Evolutionary conservation across 2,797 vertebrate species (phyloP).

Genomic region (Acanthopagrus latus): DNA sequence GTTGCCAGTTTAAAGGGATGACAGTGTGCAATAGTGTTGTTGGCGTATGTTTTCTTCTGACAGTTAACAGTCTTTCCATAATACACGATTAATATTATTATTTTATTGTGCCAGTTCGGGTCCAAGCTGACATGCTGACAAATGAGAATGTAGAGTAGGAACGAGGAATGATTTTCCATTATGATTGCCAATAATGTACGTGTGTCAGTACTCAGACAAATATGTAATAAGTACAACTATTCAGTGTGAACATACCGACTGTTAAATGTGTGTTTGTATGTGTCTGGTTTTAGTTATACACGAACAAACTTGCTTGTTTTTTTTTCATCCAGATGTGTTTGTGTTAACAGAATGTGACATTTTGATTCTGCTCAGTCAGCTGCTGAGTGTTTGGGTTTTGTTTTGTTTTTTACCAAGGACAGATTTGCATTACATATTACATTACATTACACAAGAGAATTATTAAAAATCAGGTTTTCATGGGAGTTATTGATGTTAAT

Average conservation of each 20-base stretch:
- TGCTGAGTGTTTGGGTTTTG: not conserved
- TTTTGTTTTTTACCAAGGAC: constrained; percentile 24
- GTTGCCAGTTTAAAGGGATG: constrained; percentile 32
- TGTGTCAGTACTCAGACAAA: constrained; percentile 10
- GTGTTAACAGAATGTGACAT: constrained; percentile 22
- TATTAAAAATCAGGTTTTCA: constrained; percentile 50
- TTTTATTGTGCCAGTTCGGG: constrained; percentile 33
- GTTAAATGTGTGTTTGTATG: constrained; percentile 18
- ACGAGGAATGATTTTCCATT: constrained; percentile 11
- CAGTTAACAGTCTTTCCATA: constrained; percentile 2
- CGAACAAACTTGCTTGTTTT: constrained; percentile 12
- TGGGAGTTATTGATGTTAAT: constrained; percentile 48
- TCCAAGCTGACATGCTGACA: constrained; percentile 19
- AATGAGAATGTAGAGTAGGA: constrained; percentile 37
- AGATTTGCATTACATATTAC: constrained; percentile 27
- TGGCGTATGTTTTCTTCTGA: constrained; percentile 31
- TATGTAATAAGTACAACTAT: not conserved
- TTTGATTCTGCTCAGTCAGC: constrained; percentile 41
- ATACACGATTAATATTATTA: constrained; percentile 1
- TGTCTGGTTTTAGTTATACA: constrained; percentile 6
- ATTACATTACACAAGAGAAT: constrained; percentile 27
- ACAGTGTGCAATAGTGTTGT: constrained; percentile 66
- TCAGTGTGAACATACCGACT: constrained; percentile 9
- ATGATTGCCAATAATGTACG: constrained; percentile 16
- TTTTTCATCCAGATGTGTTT: constrained; percentile 8